phyloP scores from a whole-genome alignment of 2,113 vertebrate species.

The Panthera tigris region DNA sequence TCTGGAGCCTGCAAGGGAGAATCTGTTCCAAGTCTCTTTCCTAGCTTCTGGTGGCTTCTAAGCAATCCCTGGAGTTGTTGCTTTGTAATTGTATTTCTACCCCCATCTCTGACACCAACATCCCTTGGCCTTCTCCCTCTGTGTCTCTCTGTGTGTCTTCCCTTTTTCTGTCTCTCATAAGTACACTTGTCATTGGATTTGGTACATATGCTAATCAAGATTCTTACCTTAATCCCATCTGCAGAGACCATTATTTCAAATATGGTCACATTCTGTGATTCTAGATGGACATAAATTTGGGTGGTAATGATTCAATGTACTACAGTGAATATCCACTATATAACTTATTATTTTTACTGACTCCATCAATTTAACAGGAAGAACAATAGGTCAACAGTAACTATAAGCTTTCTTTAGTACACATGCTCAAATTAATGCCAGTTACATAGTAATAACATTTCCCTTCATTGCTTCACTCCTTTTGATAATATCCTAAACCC shows the following conservation, averaged over 20 bases:
- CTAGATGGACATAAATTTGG: not conserved
- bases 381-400: not conserved
- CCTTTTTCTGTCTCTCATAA: not conserved
- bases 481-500: not conserved
- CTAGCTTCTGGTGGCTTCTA: not conserved
- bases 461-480: not conserved
- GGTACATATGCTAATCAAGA: not conserved
- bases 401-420: not conserved
- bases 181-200: not conserved
- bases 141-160: not conserved
- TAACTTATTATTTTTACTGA: not conserved
- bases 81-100: accelerated
- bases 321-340: not conserved
- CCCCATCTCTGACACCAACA: not conserved
- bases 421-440: not conserved
- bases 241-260: not conserved
- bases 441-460: not conserved
- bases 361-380: not conserved
- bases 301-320: not conserved
- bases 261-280: not conserved
- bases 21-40: not conserved
- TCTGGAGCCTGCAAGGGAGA: not conserved
- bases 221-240: not conserved
- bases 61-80: not conserved
- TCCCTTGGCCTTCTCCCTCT: not conserved